Evolutionary conservation across 2,113 vertebrate species (phyloP).

Genomic region (Hemicordylus capensis): DNA sequence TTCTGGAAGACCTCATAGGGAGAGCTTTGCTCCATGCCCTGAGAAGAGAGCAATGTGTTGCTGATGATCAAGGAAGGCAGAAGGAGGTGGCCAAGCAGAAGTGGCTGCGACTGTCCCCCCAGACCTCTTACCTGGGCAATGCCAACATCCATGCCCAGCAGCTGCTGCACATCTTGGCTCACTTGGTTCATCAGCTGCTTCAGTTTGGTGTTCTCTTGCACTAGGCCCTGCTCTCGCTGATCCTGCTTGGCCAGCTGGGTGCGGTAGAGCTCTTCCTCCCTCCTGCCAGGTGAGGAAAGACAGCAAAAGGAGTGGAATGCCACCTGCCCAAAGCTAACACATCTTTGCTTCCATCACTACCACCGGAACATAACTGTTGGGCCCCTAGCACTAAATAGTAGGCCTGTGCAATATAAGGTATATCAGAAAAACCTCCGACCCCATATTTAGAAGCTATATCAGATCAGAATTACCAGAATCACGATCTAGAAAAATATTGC

Average conservation of each 20-base stretch:
- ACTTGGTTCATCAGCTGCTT: constrained; percentile 70
- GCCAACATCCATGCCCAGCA: constrained; percentile 17
- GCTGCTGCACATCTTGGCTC: constrained; percentile 70
- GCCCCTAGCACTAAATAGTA: neutral
- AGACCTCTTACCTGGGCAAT: neutral
- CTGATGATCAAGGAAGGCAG: neutral
- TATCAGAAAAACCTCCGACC: no score
- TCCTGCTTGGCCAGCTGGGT: constrained; percentile 76
- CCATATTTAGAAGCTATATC: no score
- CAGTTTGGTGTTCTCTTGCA: constrained; percentile 73
- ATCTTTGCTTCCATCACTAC: no score
- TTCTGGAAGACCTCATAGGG: constrained; percentile 68
- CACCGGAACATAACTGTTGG: neutral
- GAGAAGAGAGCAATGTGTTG: neutral
- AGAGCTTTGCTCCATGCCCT: constrained; percentile 42
- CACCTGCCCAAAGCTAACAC: no score
- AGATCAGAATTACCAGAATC: no score
- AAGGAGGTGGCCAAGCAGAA: neutral
- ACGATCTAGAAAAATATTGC: no score
- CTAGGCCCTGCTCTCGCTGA: constrained; percentile 75
- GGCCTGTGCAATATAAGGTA: no score
- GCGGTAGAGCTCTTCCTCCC: constrained; percentile 65
- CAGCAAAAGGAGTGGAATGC: neutral
- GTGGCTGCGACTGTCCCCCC: neutral
- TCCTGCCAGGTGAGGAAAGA: constrained; percentile 37